Evolutionary conservation across 2,888 invertebrate species (phyloP).

Genomic region (Sclerodermus sp.): DNA sequence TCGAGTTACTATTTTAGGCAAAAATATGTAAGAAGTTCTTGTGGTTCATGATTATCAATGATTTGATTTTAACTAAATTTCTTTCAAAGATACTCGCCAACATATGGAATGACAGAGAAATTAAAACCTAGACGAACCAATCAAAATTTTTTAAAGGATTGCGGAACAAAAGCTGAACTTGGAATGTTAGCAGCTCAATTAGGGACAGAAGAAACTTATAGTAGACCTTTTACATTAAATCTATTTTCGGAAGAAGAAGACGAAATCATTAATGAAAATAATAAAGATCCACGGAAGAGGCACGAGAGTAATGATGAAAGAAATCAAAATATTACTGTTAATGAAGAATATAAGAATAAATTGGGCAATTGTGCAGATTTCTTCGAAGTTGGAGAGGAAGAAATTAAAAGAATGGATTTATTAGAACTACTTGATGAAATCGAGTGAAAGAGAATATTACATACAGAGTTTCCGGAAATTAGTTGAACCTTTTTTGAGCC

Average conservation of each 20-base stretch:
- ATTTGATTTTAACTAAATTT: background rate
- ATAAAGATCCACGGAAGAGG: constrained; percentile 3
- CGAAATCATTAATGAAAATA: constrained; percentile 9
- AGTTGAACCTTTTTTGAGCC: too few species aligned
- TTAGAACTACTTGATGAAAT: constrained; percentile 45
- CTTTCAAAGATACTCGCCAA: constrained; percentile 35
- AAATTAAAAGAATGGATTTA: constrained; percentile 34
- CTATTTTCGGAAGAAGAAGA: constrained; percentile 30
- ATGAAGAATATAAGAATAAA: constrained; percentile 28
- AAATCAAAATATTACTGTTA: constrained; percentile 2
- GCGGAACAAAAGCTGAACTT: constrained; percentile 39
- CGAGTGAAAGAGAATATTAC: constrained; percentile 19
- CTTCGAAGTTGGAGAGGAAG: constrained; percentile 28
- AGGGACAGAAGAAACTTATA: constrained; percentile 37
- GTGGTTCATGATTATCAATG: background rate
- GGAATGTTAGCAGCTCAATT: constrained; percentile 44
- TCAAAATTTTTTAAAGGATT: constrained; percentile 24
- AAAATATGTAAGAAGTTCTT: constrained; percentile 52
- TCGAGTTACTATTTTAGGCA: constrained; percentile 49
- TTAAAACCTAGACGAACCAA: constrained; percentile 8
- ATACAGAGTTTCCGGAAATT: background rate
- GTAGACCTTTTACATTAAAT: constrained; percentile 40
- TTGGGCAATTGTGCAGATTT: constrained; percentile 41
- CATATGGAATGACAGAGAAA: constrained; percentile 22
- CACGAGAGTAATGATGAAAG: constrained; percentile 11